Evolutionary conservation across 2,797 vertebrate species (phyloP).

Genomic region (Craterocephalus amniculus): DNA sequence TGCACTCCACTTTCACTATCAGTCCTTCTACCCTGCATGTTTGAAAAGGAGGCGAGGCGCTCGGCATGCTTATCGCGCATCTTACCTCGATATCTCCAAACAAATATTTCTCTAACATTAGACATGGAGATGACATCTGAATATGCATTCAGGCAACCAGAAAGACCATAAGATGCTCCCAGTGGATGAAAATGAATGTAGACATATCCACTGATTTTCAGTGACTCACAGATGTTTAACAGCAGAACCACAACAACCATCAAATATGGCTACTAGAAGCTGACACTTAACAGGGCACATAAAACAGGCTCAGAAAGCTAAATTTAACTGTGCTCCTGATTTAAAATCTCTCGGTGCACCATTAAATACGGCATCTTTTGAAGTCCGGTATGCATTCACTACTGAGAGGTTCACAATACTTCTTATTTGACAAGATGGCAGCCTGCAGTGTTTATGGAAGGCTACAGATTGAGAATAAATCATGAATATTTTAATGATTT

Average conservation of each 20-base stretch:
- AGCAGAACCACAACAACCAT: slow-evolving; percentile 13
- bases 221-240: slow-evolving; percentile 41
- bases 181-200: slow-evolving; percentile 30
- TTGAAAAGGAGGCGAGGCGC: slow-evolving; percentile 43
- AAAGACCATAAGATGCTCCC: slow-evolving; percentile 30
- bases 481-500: background rate
- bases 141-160: slow-evolving; percentile 1
- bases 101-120: slow-evolving; percentile 45
- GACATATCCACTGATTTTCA: slow-evolving; percentile 30
- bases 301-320: slow-evolving; percentile 13
- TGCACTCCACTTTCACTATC: slow-evolving; percentile 33
- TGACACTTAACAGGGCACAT: slow-evolving; percentile 2
- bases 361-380: slow-evolving; percentile 10
- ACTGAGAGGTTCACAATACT: background rate
- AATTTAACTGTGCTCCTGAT: slow-evolving; percentile 9
- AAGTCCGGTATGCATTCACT: background rate
- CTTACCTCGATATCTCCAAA: slow-evolving; percentile 37
- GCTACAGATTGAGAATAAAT: background rate
- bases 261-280: slow-evolving; percentile 1
- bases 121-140: slow-evolving; percentile 18
- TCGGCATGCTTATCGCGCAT: slow-evolving; percentile 37
- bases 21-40: slow-evolving; percentile 16
- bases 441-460: background rate
- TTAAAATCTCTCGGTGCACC: slow-evolving; percentile 9
- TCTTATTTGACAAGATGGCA: background rate